These are phyloP conservation scores for Aplocera efformata DNA, from an alignment of 2,888 invertebrate species.

Conservation along the genomic window DNA sequence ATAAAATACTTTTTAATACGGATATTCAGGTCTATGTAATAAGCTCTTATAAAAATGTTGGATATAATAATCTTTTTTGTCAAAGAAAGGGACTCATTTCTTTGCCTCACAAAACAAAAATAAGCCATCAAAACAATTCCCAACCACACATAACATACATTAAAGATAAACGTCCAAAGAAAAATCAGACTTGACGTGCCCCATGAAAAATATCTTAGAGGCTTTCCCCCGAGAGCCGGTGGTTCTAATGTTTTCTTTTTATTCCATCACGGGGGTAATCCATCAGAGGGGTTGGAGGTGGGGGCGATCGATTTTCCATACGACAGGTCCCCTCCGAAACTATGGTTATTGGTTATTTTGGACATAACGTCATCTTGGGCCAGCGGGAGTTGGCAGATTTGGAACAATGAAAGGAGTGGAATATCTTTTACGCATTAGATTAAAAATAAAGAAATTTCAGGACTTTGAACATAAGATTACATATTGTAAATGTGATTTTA, in stretches of 20 bases:
- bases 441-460: too few species aligned
- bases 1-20: too few species aligned
- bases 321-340: constrained; percentile 60
- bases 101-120: constrained; percentile 11
- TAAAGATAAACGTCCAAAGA: constrained; percentile 50
- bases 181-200: constrained; percentile 61
- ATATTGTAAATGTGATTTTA: too few species aligned
- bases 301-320: constrained; percentile 66
- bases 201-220: constrained; percentile 56
- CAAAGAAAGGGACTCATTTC: too few species aligned
- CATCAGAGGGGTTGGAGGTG: constrained; percentile 46
- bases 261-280: constrained; percentile 72
- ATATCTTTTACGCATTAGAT: too few species aligned
- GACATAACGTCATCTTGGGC: constrained; percentile 53
- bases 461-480: too few species aligned
- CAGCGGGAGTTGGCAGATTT: constrained; percentile 43
- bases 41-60: too few species aligned
- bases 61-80: too few species aligned
- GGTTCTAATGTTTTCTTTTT: constrained; percentile 73
- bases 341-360: constrained; percentile 75
- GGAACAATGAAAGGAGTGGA: constrained; percentile 34
- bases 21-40: too few species aligned
- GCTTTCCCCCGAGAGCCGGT: constrained; percentile 55
- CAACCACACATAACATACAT: constrained; percentile 38
- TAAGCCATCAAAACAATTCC: constrained; percentile 18